A percentile compares a stretch with the other conserved stretches of the same genome.
Evolutionary conservation across 1,140 invertebrate genomes (phyloP).

Genomic region (Paralvinella palmiformis): DNA sequence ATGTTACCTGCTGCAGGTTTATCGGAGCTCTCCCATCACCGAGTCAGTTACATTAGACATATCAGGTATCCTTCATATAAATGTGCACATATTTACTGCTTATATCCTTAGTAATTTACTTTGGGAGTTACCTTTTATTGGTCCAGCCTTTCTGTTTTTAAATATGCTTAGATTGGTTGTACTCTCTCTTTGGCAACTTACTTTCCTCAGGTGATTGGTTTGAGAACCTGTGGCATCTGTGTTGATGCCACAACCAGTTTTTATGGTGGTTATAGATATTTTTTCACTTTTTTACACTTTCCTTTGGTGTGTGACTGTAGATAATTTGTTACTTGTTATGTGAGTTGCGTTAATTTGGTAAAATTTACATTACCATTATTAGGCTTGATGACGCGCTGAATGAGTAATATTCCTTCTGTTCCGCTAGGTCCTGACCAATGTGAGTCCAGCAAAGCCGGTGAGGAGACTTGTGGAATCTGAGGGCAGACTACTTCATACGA

Average conservation of each 20-base stretch:
- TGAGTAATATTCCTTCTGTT: conserved; percentile 20
- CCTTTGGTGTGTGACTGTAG: neutral
- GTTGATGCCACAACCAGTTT: neutral
- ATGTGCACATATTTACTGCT: no score
- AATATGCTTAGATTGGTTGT: no score
- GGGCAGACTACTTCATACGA: conserved; percentile 27
- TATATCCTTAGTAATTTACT: no score
- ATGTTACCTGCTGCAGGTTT: no score
- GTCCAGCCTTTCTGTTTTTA: no score
- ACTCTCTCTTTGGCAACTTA: no score
- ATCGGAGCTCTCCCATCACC: no score
- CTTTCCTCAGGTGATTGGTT: no score
- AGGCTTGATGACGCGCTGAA: neutral
- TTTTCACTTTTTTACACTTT: neutral
- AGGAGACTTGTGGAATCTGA: conserved; percentile 38
- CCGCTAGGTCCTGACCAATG: conserved; percentile 46
- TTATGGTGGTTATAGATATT: neutral
- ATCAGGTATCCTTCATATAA: no score
- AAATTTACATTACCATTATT: neutral
- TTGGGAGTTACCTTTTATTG: no score
- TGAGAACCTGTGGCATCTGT: no score
- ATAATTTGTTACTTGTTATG: neutral
- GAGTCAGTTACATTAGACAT: no score
- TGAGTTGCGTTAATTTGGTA: neutral
- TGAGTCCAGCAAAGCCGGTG: conserved; percentile 49